Base-by-base conservation (phyloP, 2,113 vertebrate genomes). In the Chionomys nivalis region DNA sequence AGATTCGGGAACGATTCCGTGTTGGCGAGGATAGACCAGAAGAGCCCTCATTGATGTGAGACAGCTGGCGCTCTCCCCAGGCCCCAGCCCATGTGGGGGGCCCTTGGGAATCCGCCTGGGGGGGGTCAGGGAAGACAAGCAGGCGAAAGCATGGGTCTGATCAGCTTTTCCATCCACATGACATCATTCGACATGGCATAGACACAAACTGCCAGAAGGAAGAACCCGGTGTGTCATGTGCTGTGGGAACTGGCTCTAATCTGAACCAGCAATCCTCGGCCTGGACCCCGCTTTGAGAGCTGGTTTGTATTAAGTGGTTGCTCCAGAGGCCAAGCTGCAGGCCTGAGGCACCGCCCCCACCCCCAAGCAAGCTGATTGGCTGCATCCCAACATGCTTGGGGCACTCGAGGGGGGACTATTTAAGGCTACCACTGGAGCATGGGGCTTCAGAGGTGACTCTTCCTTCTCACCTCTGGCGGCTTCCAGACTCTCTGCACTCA, bases 121-220 rank as follows among this genome's bases (percentile, higher is more conserved):
- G 96, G 94, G 87, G n/a, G n/a, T n/a, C 79, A 77, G 87, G 92
- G 94, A 42, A 0, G 44, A 87, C 95, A 93, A 58, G 70, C 21
- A 87, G 90, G 77, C 94, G 55, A 42, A 72, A 86, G 81, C 79
- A 42, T 94, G 79, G 72, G 94, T 44, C 96, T 36, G 87, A 95
- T 98, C 96, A 97, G 68, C 97, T 98, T 98, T 98, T 98, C 98
- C 98, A 97, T 92, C 93, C 86, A 90, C 93, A 94, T 98, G 97
- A 98, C 97, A 97, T 98, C 98, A 98, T 95, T 97, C n/a, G 58
- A 87, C 97, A 96, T 96, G 98, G 97, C 98, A 87, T 91, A 97
- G 96, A 97, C 97, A 97, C 96, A 96, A 61, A 96, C 97, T 98
- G 97, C 97, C 97, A 97, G 97, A 96, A 97, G 96, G 92, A 96